Conservation (phyloP, 2,888 invertebrate genomes). For the Cepaea hortensis region DNA sequence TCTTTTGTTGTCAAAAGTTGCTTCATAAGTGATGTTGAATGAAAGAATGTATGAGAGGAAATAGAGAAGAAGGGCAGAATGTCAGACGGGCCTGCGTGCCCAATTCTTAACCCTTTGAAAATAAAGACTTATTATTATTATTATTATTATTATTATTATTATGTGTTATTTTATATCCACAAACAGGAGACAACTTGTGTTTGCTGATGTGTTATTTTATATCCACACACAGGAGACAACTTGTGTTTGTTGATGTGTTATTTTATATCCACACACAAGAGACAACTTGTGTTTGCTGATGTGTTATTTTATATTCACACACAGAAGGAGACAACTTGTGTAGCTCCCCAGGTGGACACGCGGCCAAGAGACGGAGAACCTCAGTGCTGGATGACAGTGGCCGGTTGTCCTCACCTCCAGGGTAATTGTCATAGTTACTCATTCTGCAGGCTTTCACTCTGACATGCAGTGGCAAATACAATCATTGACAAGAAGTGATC, state of each 20-base stretch:
- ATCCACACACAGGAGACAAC: too few relatives aligned
- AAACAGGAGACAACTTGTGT: too few relatives aligned
- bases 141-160: too few relatives aligned
- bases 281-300: not conserved
- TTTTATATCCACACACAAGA: not conserved
- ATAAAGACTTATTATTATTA: too few relatives aligned
- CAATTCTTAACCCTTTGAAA: too few relatives aligned
- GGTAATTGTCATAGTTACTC: slow-evolving; percentile 1
- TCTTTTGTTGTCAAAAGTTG: too few relatives aligned
- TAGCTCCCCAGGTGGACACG: not conserved
- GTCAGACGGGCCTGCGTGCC: too few relatives aligned
- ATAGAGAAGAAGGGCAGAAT: too few relatives aligned
- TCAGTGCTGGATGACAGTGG: slow-evolving; percentile 32
- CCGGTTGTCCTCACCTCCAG: slow-evolving; percentile 38
- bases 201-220: too few relatives aligned
- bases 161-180: too few relatives aligned
- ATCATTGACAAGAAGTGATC: not conserved
- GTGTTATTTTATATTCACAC: not conserved
- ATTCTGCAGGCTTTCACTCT: not conserved
- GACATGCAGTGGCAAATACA: not conserved
- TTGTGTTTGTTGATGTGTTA: not conserved
- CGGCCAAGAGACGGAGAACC: slow-evolving; percentile 29
- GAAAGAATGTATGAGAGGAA: too few relatives aligned
- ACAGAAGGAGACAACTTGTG: slow-evolving; percentile 22
- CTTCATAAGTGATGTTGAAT: too few relatives aligned